Evolutionary conservation across 2,797 vertebrate genomes (phyloP).

Genomic region (Enteromius viviparus): DNA sequence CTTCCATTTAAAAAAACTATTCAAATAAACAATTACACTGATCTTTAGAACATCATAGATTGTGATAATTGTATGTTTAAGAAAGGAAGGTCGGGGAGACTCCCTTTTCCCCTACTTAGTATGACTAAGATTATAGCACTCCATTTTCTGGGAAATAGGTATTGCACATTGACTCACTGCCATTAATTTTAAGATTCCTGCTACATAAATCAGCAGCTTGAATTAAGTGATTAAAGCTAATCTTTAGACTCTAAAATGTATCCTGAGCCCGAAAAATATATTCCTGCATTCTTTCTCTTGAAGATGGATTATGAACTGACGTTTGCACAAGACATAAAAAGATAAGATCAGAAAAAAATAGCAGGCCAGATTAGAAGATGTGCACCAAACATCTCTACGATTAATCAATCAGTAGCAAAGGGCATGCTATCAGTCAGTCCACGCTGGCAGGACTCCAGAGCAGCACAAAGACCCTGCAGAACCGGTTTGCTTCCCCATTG

Average conservation of each 20-base stretch:
- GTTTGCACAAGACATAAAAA: neutral
- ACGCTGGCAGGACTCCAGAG: neutral
- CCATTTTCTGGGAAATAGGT: neutral
- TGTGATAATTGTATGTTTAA: neutral
- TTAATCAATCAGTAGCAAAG: neutral
- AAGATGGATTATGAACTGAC: neutral
- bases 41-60: neutral
- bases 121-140: neutral
- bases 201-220: slow-evolving; percentile 2
- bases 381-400: neutral
- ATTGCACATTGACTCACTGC: neutral
- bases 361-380: neutral
- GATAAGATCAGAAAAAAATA: neutral
- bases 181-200: neutral
- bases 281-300: neutral
- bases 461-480: slow-evolving; percentile 45
- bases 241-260: neutral
- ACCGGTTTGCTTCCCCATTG: slow-evolving; percentile 27
- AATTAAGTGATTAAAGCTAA: neutral
- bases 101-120: neutral
- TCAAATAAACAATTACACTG: neutral
- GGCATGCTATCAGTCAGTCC: slow-evolving; percentile 8
- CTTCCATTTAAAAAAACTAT: neutral
- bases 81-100: neutral
- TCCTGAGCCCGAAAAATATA: neutral